phyloP scores from a whole-genome alignment of 2,797 vertebrate species.

The Hydrolagus colliei region DNA sequence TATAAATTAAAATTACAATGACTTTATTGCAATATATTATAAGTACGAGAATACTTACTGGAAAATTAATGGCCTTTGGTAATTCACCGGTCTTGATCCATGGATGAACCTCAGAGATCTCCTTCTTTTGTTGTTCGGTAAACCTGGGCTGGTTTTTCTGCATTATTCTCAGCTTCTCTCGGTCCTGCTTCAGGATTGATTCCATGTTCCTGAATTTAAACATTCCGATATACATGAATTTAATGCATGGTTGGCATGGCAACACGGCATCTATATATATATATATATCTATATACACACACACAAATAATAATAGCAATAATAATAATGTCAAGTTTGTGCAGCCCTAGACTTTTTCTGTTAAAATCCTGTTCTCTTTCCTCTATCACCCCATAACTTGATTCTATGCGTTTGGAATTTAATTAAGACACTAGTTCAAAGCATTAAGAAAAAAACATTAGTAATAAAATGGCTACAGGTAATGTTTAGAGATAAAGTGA shows the following conservation, averaged over 20 bases:
- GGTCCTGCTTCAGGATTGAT: constrained; percentile 75
- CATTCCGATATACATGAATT: neutral
- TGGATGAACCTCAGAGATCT: constrained; percentile 78
- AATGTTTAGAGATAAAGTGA: neutral
- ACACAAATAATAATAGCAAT: too few species aligned
- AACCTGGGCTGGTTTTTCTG: constrained; percentile 82
- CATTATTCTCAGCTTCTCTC: constrained; percentile 72
- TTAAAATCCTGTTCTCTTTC: too few species aligned
- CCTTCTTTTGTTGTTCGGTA: constrained; percentile 71
- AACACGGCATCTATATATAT: too few species aligned
- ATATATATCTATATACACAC: too few species aligned
- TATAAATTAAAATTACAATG: too few species aligned
- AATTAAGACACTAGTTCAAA: neutral
- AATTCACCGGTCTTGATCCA: constrained; percentile 79
- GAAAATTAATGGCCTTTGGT: constrained; percentile 68
- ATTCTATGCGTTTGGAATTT: too few species aligned
- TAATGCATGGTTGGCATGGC: too few species aligned
- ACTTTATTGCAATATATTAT: too few species aligned
- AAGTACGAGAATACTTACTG: constrained; percentile 52
- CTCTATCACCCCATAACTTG: too few species aligned
- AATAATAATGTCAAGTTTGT: too few species aligned
- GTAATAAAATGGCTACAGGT: neutral
- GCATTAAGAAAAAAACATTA: neutral
- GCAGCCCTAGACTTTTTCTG: too few species aligned
- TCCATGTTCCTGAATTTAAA: constrained; percentile 63